Evolutionary conservation across 2,888 invertebrate species (phyloP).

Genomic region (Poecilus cupreus): DNA sequence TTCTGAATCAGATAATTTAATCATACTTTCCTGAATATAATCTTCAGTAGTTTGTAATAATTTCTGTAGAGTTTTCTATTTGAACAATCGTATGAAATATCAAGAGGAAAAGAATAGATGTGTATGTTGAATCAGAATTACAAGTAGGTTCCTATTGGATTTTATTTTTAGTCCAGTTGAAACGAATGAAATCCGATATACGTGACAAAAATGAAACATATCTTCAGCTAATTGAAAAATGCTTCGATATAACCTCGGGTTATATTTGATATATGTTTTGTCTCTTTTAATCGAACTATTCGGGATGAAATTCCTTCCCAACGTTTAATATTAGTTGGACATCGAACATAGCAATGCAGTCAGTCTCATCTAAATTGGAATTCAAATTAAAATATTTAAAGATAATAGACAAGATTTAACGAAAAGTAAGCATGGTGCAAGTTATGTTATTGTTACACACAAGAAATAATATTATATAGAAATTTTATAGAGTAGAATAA

Average conservation of each 20-base stretch:
- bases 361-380: too few species aligned
- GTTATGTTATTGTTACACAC: too few species aligned
- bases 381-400: too few species aligned
- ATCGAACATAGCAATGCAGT: too few species aligned
- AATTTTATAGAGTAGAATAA: too few species aligned
- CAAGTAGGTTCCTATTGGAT: slow-evolving; percentile 20
- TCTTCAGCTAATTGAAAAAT: slow-evolving; percentile 38
- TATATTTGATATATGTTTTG: slow-evolving; percentile 9
- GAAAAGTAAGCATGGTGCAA: too few species aligned
- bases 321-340: neutral
- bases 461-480: too few species aligned
- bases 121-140: neutral
- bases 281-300: slow-evolving; percentile 10
- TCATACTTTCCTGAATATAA: neutral
- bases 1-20: neutral
- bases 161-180: neutral
- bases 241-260: neutral
- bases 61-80: too few species aligned
- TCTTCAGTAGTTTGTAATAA: neutral
- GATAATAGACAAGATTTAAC: too few species aligned
- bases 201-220: slow-evolving; percentile 43
- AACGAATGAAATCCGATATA: slow-evolving; percentile 28
- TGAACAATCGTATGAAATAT: neutral
- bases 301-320: neutral
- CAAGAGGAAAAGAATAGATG: neutral